phyloP scores from a whole-genome alignment of 2,888 invertebrate species.

The Gonocerus acuteangulatus region DNA sequence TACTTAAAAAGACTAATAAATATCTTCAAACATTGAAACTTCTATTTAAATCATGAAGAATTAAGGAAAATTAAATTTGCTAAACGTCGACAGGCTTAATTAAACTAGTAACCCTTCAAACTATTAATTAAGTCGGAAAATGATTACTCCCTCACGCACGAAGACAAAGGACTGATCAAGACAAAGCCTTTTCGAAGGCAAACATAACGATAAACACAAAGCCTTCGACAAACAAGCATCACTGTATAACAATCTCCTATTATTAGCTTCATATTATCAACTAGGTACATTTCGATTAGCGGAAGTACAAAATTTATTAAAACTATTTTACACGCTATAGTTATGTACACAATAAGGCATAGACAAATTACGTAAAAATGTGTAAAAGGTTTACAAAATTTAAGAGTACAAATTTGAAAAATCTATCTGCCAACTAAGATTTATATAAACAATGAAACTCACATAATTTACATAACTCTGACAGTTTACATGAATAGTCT shows the following conservation, averaged over 20 bases:
- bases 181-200: too few species aligned
- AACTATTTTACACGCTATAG: conserved; percentile 4
- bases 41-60: too few species aligned
- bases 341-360: conserved; percentile 27
- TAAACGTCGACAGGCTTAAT: too few species aligned
- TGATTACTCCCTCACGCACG: too few species aligned
- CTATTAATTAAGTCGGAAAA: too few species aligned
- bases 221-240: too few species aligned
- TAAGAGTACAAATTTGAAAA: conserved; percentile 24
- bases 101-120: too few species aligned
- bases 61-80: too few species aligned
- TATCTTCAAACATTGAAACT: neutral
- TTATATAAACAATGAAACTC: conserved; percentile 16
- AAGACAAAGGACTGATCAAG: too few species aligned
- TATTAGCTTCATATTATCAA: conserved; percentile 9
- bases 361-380: conserved; percentile 31
- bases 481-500: neutral
- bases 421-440: conserved; percentile 4
- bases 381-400: conserved; percentile 25
- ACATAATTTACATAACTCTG: conserved; percentile 15
- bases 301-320: conserved; percentile 14
- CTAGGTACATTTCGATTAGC: conserved; percentile 22
- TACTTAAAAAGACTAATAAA: neutral
- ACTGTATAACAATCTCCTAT: too few species aligned
- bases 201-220: too few species aligned